Conservation (phyloP, 2,113 vertebrate genomes). For the Antennarius striatus region DNA sequence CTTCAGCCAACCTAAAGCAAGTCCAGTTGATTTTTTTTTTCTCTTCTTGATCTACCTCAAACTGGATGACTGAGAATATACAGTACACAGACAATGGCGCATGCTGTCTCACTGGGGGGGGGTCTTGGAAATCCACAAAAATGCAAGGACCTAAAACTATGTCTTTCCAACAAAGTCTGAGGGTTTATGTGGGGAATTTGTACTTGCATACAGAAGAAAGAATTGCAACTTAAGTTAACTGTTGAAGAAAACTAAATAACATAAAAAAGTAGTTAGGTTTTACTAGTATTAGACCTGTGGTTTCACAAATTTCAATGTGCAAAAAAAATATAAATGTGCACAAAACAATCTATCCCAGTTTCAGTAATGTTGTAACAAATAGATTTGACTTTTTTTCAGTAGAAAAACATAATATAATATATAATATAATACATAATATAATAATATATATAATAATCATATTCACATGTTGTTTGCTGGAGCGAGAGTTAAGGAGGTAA, state of each 20-base stretch:
- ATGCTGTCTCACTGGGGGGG: too few relatives aligned
- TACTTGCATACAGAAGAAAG: not conserved
- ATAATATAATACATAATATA: too few relatives aligned
- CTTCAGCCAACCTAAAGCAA: too few relatives aligned
- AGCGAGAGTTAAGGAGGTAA: not conserved
- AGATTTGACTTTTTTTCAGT: constrained; percentile 33
- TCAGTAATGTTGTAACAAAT: constrained; percentile 11
- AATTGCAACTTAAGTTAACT: not conserved
- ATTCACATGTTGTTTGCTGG: constrained; percentile 28
- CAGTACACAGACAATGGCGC: too few relatives aligned
- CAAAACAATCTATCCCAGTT: not conserved
- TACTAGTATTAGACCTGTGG: not conserved
- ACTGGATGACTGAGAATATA: too few relatives aligned
- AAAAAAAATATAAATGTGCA: not conserved
- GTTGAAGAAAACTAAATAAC: not conserved
- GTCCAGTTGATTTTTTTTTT: too few relatives aligned
- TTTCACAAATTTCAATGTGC: not conserved
- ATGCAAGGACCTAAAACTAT: not conserved
- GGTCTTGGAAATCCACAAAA: constrained; percentile 25
- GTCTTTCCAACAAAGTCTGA: constrained; percentile 22
- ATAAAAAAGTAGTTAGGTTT: not conserved
- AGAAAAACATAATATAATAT: constrained; percentile 35
- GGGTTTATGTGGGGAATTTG: constrained; percentile 4
- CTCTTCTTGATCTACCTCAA: too few relatives aligned
- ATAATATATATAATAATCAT: constrained; percentile 27